Conservation (phyloP, 2,888 invertebrate genomes). For the Chrysodeixis includens region DNA sequence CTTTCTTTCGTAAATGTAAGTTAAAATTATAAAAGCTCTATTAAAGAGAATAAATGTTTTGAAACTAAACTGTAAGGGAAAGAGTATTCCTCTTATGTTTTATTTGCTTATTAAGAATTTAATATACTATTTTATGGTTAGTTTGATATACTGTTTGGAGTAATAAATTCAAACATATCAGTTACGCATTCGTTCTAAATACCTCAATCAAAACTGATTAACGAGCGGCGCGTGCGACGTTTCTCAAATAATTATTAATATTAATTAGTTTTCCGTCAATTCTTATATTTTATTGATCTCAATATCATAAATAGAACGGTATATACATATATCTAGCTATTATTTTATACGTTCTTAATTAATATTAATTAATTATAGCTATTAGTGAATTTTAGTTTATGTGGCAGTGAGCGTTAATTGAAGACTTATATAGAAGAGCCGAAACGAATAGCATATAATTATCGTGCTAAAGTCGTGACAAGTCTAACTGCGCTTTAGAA, state of each 20-base stretch:
- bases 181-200: conserved; percentile 40
- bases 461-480: neutral
- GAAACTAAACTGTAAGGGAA: no score
- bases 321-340: neutral
- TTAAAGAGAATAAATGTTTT: no score
- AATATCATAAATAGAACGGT: conserved; percentile 15
- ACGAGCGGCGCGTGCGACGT: conserved; percentile 43
- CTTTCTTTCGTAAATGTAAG: no score
- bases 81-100: no score
- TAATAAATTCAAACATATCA: neutral
- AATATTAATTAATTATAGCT: neutral
- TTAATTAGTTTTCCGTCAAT: conserved; percentile 48
- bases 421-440: neutral
- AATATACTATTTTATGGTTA: neutral
- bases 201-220: conserved; percentile 49
- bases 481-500: neutral
- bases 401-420: neutral
- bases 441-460: neutral
- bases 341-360: neutral
- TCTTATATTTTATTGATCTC: conserved; percentile 40
- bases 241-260: conserved; percentile 38
- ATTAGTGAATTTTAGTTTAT: neutral
- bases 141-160: neutral
- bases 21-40: no score
- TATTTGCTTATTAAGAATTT: neutral